Conservation (phyloP, 1,140 invertebrate species). For the Ectropis grisescens region DNA sequence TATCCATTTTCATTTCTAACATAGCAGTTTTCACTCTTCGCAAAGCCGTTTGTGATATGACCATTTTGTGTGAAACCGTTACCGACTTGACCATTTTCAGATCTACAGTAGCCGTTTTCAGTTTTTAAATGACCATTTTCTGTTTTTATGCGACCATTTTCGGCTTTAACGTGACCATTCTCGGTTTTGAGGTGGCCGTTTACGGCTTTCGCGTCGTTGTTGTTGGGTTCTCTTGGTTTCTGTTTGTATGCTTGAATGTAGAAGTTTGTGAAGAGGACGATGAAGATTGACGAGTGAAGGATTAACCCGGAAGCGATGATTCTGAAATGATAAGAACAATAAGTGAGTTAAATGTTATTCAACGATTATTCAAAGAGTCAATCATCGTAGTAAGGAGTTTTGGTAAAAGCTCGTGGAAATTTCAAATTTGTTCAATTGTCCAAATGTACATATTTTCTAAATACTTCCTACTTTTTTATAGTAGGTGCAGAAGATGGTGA, state of each 20-base stretch:
- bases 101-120: constrained; percentile 6
- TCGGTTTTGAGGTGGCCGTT: constrained; percentile 24
- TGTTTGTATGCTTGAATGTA: constrained; percentile 87
- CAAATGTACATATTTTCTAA: neutral
- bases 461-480: no score
- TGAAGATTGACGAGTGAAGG: constrained; percentile 92
- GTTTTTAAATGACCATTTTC: constrained; percentile 21
- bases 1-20: constrained; percentile 10
- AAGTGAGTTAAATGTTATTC: no score
- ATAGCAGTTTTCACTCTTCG: constrained; percentile 3
- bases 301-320: constrained; percentile 82
- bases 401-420: no score
- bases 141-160: constrained; percentile 11
- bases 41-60: constrained; percentile 7
- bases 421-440: no score
- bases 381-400: no score
- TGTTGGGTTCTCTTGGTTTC: constrained; percentile 22
- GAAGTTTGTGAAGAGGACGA: constrained; percentile 92
- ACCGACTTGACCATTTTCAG: constrained; percentile 11
- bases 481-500: no score
- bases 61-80: constrained; percentile 12
- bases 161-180: constrained; percentile 9
- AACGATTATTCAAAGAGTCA: neutral
- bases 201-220: constrained; percentile 20
- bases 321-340: constrained; percentile 28